Base-by-base conservation (phyloP, 1,140 invertebrate genomes). In the Coelopa frigida region DNA sequence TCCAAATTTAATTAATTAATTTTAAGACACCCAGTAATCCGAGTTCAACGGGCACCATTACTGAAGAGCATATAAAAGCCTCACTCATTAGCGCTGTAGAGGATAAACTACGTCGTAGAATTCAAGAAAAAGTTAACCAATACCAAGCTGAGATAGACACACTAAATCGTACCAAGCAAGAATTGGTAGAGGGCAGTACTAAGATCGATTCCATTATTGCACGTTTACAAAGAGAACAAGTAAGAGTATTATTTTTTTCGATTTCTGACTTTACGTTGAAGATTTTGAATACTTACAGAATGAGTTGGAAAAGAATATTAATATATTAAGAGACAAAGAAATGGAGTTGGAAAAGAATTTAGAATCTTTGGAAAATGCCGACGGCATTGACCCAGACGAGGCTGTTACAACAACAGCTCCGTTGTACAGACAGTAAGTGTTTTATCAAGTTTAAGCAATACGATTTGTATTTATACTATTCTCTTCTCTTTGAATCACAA, bases 371-470 rank as follows among this genome's bases (percentile, higher is more conserved):
- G 80, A 84, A 17, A 81, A 83, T 47, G 81, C 89, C 52, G 87
- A 82, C 58, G 82, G 77, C 35, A 83, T 96, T 55, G 87, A 94
- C 72, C 86, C 96, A 39, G 96, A 99, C 74, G 92, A 98, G 68
- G 94, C 93, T 48, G 94, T 99, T 43, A 91, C 89, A 18, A 94
- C 95, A 5, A 93, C 93, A 46, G 88, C 94, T 32, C 95, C 96
- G 2, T 72, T 99, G 22, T 98, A 98, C 68, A 92, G 90, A 75
- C 96, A 99, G 79, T 85, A 68, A 73, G 77, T 75, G 14, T 38
- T 37, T 12, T 40, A 15, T n/a, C 7, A 7, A 10, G 7, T 8
- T 10, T 37, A 10, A 7, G 15, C 18, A 37, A 37, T 37, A 10
- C 35, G 17, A 8, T 10, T 37, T 14, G 27, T 10, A 29, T 17